phyloP scores from a whole-genome alignment of 2,888 invertebrate genomes.

The Opisthograptis luteolata region DNA sequence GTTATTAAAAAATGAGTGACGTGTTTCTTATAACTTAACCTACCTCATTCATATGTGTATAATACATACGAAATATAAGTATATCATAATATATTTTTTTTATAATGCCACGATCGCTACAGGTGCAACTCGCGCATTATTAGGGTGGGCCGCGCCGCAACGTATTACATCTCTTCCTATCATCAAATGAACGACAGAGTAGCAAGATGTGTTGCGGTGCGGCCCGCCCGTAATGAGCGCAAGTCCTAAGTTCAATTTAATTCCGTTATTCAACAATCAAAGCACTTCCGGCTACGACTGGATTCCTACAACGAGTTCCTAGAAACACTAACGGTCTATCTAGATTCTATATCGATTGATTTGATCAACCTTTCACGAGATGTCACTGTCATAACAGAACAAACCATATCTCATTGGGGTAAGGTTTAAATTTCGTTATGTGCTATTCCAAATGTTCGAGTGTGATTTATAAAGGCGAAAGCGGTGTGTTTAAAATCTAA shows the following conservation, averaged over 20 bases:
- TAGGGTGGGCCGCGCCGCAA: too few species aligned
- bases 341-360: conserved; percentile 48
- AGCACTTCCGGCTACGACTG: conserved; percentile 45
- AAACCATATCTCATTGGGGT: not conserved
- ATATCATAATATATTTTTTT: too few species aligned
- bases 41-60: too few species aligned
- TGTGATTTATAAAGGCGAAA: conserved; percentile 44
- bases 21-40: too few species aligned
- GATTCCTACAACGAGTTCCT: conserved; percentile 47
- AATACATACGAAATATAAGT: too few species aligned
- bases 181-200: too few species aligned
- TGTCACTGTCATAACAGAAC: not conserved
- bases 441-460: conserved; percentile 22
- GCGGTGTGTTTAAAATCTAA: conserved; percentile 35
- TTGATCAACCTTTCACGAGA: conserved; percentile 40
- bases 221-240: too few species aligned
- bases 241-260: conserved; percentile 11
- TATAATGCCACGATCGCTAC: too few species aligned
- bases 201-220: not conserved
- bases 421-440: conserved; percentile 3
- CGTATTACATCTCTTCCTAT: too few species aligned
- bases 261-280: conserved; percentile 27
- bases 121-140: too few species aligned
- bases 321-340: conserved; percentile 51
- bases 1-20: too few species aligned